These are phyloP conservation scores for Gymnothorax reevesii DNA, from an alignment of 2,797 vertebrate genomes.

Conservation along the genomic window DNA sequence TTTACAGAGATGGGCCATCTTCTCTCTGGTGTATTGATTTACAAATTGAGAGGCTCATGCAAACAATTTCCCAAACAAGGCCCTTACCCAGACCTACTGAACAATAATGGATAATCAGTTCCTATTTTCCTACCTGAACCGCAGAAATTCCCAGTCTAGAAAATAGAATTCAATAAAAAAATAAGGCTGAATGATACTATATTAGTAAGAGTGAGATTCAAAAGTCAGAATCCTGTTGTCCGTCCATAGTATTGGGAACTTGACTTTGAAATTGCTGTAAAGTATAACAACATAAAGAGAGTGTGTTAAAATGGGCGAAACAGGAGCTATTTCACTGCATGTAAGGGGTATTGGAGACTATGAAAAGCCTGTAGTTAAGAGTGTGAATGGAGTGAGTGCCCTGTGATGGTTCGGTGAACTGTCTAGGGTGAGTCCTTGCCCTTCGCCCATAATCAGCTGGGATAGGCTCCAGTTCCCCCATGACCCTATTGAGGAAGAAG, in stretches of 20 bases:
- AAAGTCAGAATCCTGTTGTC: not conserved
- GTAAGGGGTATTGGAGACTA: no score
- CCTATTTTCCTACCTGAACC: not conserved
- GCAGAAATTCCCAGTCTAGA: not conserved
- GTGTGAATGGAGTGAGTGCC: no score
- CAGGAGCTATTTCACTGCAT: not conserved
- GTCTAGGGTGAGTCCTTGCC: no score
- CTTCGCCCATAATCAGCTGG: no score
- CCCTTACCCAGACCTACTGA: not conserved
- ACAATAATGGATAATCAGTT: not conserved
- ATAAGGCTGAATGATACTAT: not conserved
- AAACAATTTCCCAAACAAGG: not conserved
- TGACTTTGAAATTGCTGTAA: not conserved
- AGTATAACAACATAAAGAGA: not conserved
- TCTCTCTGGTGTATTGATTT: not conserved
- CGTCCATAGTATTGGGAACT: not conserved
- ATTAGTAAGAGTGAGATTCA: not conserved
- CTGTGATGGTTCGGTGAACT: no score
- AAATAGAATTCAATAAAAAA: not conserved
- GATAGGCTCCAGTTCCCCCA: no score
- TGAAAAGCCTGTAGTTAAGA: no score
- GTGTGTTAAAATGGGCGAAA: not conserved
- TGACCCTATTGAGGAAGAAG: no score
- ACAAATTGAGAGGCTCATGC: not conserved
- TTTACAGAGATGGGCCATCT: not conserved